These are phyloP conservation scores for Nemapogon koenigi DNA, from an alignment of 2,888 invertebrate species.

Conservation along the genomic window DNA sequence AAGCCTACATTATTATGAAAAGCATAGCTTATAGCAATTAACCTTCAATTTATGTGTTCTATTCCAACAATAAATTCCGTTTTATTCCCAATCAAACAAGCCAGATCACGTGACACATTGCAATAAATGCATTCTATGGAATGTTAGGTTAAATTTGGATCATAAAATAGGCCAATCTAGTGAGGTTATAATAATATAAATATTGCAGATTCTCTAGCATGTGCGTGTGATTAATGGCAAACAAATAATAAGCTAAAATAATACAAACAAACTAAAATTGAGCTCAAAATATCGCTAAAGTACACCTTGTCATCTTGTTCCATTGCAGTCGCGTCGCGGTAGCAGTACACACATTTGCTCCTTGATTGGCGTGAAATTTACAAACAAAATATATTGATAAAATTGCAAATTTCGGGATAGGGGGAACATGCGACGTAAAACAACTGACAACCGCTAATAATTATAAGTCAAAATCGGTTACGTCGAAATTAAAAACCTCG, in stretches of 20 bases:
- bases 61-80: no score
- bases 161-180: slow-evolving; percentile 1
- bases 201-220: background rate
- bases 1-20: no score
- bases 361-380: slow-evolving; percentile 42
- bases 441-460: slow-evolving; percentile 59
- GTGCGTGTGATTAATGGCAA: slow-evolving; percentile 11
- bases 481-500: slow-evolving; percentile 1
- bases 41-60: no score
- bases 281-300: slow-evolving; percentile 16
- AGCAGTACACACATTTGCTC: slow-evolving; percentile 42
- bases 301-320: slow-evolving; percentile 63
- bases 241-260: slow-evolving; percentile 11
- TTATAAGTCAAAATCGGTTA: slow-evolving; percentile 34
- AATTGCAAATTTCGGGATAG: slow-evolving; percentile 24
- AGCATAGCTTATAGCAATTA: no score
- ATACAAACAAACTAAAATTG: slow-evolving; percentile 18
- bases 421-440: slow-evolving; percentile 48
- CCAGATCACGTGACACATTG: slow-evolving; percentile 2
- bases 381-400: slow-evolving; percentile 22
- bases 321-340: no score
- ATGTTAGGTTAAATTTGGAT: slow-evolving; percentile 9
- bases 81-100: no score
- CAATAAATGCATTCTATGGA: no score
- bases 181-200: background rate